Evolutionary conservation across 2,888 invertebrate genomes (phyloP), one percentile per base, ranked within the genome.

Genomic region (Ennomos erosarius): DNA sequence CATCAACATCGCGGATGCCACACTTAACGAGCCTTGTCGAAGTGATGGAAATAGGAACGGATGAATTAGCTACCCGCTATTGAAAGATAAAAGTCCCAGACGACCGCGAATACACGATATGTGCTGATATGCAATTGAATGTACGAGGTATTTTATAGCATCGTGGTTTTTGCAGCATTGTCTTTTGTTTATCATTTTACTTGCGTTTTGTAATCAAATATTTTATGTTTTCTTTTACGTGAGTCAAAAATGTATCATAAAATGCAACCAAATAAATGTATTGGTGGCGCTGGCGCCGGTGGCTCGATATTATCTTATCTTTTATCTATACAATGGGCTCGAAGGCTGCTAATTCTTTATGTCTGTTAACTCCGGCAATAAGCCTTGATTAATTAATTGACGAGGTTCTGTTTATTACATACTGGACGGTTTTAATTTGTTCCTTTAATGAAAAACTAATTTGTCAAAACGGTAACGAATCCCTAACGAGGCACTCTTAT

Each of bases 1-100:
- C 88, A 90, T 90, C 90, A 88, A 87, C 89, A 83, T 79, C 85
- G 79, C 84, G 87, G 88, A 88, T 86, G 85, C 87, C 87, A 84
- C 87, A 89, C 81, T 89, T 88, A 92, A 91, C 90, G 91, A 91
- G 88, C 81, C 90, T 90, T 90, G 91, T 91, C 91, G 90, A 90
- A 84, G 84, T 81, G 81, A 85, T 87, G 88, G 87, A 85, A 88
- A 89, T 88, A 85, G 82, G 81, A 84, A 79, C 86, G 84, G 85
- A 85, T 82, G 88, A 87, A 90, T 91, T 90, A 85, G 86, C 88
- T 84, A 85, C 82, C 85, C 84, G 83, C 80, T 84, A 84, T 85
- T 83, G 80, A 84, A 79, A 88, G 88, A 88, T 87, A 89, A 85
- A 80, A 80, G 59, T 64, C 76, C 75, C 73, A 80, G 75, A 71